Evolutionary conservation across 2,797 vertebrate genomes (phyloP).

Genomic region (Brotula barbata): DNA sequence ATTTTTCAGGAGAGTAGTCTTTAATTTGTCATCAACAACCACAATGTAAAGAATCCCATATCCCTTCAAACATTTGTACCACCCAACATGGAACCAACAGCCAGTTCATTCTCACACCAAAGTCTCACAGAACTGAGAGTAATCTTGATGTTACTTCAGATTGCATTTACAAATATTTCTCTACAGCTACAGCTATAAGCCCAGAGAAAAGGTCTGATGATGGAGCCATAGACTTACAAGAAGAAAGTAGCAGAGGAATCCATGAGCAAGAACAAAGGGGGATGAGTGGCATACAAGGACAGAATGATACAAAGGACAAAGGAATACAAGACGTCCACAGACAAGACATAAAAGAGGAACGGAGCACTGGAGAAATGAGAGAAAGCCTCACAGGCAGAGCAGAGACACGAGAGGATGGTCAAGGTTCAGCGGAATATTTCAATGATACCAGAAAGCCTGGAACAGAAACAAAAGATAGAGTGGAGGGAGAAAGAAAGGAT

Average conservation of each 20-base stretch:
- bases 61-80: neutral
- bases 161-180: constrained; percentile 46
- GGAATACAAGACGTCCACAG: constrained; percentile 1
- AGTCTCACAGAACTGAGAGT: constrained; percentile 39
- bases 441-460: constrained; percentile 15
- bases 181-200: constrained; percentile 32
- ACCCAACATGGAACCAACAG: neutral
- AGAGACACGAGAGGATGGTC: constrained; percentile 18
- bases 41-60: neutral
- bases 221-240: constrained; percentile 14
- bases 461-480: constrained; percentile 42
- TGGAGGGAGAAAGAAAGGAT: constrained; percentile 13
- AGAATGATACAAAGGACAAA: constrained; percentile 38
- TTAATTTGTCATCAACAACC: neutral
- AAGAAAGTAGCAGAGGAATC: constrained; percentile 31
- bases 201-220: constrained; percentile 49
- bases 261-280: constrained; percentile 41
- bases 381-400: constrained; percentile 10
- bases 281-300: constrained; percentile 46
- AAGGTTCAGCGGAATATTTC: constrained; percentile 25
- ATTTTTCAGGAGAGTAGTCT: constrained; percentile 40
- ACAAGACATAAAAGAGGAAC: constrained; percentile 45
- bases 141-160: constrained; percentile 43
- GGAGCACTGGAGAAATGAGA: constrained; percentile 23
- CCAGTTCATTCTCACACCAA: constrained; percentile 8